Evolutionary conservation across 1,140 invertebrate genomes (phyloP), one percentile per base, ranked within the genome.

Genomic region (Lithobius niger): DNA sequence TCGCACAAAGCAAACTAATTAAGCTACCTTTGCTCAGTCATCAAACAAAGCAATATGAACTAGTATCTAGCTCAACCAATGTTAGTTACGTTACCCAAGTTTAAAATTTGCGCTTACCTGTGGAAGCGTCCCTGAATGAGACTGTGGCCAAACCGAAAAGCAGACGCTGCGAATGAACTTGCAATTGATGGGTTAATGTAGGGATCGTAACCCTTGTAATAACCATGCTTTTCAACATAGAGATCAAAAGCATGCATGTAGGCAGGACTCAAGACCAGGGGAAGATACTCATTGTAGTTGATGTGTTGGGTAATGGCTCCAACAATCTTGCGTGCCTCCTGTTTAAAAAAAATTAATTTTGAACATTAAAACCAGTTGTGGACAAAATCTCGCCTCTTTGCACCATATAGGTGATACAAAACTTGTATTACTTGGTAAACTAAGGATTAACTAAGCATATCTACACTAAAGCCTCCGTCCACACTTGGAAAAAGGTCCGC

Each of bases 241-340:
- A 55, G 21, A 22, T 40, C 54, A 55, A 52, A 49, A 27, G 3
- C 25, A 27, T 56, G 28, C 27, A 65, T 49, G 21, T 58, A 26
- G 24, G 60, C 59, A 6, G 55, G 43, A 69, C 88, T 88, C 19
- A 93, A 72, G 2, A 94, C 65, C 25, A 82, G 69, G 0, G 88
- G 87, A 44, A 95, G 65, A 81, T 86, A 97, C 64, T 94, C 86
- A 27, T 73, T 70, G 66, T 86, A 94, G 0, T 86, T 88, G 40
- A 97, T 88, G 62, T 88, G 84, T 61, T 95, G 89, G 60, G 95
- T 79, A 64, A 88, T 77, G 27, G 89, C 90, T 1, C 85, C 79
- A 1, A 94, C 83, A 21, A 94, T 82, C 52, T 82, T 78, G 59
- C 88, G 77, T 0, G 88, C 77, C 64, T 92, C 86, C 64, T 70